Conservation (phyloP, 2,888 invertebrate genomes). For the Agriopis aurantiaria region DNA sequence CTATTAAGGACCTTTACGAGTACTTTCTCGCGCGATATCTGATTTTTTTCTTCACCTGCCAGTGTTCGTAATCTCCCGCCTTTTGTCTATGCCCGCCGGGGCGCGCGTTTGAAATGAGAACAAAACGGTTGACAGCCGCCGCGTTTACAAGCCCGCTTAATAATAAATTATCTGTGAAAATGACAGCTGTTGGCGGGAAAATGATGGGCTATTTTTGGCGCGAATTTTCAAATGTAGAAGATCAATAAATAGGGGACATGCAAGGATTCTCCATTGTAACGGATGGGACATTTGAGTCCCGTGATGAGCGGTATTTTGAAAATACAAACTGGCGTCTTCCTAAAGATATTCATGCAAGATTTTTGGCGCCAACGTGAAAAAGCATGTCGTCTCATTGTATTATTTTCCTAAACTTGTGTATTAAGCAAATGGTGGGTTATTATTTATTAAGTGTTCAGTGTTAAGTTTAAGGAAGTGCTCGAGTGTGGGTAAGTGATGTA, state of each 20-base stretch:
- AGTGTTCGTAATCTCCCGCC: conserved; percentile 65
- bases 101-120: conserved; percentile 68
- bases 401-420: no score
- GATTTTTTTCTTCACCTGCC: conserved; percentile 56
- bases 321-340: no score
- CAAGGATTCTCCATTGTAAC: not conserved
- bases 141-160: conserved; percentile 67
- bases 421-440: no score
- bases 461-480: no score
- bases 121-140: conserved; percentile 66
- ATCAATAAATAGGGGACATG: not conserved
- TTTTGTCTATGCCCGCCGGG: conserved; percentile 63
- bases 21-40: conserved; percentile 32
- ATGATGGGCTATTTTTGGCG: conserved; percentile 39
- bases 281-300: no score
- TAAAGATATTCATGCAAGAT: no score
- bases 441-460: no score
- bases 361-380: no score
- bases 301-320: no score
- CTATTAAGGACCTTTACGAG: conserved; percentile 7
- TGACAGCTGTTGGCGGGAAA: conserved; percentile 45
- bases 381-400: no score
- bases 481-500: no score
- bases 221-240: conserved; percentile 12
- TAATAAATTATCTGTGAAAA: conserved; percentile 53